Evolutionary conservation across 1,140 invertebrate species (phyloP), one percentile per base, ranked within the genome.

Genomic region (Drosophila kurseongensis): DNA sequence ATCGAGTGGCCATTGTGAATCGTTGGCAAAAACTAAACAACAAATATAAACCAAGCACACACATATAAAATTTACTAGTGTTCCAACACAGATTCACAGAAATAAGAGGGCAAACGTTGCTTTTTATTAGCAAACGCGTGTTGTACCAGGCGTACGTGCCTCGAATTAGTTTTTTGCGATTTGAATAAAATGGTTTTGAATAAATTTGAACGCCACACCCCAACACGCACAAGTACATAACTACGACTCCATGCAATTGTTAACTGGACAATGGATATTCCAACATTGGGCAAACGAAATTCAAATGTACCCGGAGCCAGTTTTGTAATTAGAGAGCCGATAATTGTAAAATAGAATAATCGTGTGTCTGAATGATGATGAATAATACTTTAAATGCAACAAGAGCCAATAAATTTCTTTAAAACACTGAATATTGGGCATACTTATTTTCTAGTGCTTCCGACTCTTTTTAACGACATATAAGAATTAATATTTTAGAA

Each of bases 141-240:
- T 75, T 73, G 63, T 67, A 57, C 55, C 35, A 29, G 45, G 18
- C 47, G 82, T 86, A 86, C 82, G 82, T 86, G 82, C 82, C 68
- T 54, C 82, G 82, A 86, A 86, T 86, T 86, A 86, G 82, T 86
- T 86, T 88, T 86, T 86, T 86, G 82, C 83, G 82, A 86, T 86
- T 86, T 86, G 82, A 82, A 86, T 88, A 82, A 82, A 86, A 88
- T 86, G 86, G 82, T 86, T 86, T 86, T 86, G 82, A 86, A 86
- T 88, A 86, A 86, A 86, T 86, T 86, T 82, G 83, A 88, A 76
- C 82, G 71, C 78, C 75, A 82, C 56, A 66, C 66, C 48, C 35
- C 16, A 41, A 36, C 23, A 56, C 41, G 16, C 32, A 44, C 41
- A 38, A 61, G 45, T 65, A 67, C 60, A 65, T 29, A 67, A 42